Conservation (phyloP, 35 echinoderm and acorn worm genomes). For the Stichopus chloronotus region DNA sequence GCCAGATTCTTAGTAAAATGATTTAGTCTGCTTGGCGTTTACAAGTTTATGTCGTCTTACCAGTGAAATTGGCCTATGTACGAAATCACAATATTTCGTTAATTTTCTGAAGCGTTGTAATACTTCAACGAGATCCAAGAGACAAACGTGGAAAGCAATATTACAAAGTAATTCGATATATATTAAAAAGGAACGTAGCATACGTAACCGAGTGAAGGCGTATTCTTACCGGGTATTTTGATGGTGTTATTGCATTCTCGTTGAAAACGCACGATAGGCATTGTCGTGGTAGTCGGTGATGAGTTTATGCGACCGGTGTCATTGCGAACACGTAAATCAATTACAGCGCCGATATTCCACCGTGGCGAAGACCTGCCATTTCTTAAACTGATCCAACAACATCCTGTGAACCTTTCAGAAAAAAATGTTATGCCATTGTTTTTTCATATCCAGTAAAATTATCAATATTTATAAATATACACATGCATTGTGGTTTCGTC, state of each 20-base stretch:
- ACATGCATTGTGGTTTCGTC: too few relatives aligned
- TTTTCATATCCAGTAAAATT: background rate
- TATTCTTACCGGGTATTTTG: constrained; percentile 53
- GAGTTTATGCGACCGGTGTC: constrained; percentile 60
- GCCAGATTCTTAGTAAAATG: too few relatives aligned
- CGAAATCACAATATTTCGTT: too few relatives aligned
- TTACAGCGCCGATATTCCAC: background rate
- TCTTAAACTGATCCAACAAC: constrained; percentile 19
- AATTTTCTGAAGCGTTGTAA: background rate
- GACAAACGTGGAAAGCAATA: background rate
- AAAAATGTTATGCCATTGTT: background rate
- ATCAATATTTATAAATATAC: too few relatives aligned
- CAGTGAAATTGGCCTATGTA: too few relatives aligned
- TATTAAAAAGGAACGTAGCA: background rate
- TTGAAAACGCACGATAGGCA: constrained; percentile 56
- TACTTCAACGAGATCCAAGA: background rate
- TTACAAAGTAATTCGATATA: background rate
- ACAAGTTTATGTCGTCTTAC: too few relatives aligned
- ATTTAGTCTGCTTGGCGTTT: too few relatives aligned
- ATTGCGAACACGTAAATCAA: constrained; percentile 27
- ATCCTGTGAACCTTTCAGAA: constrained; percentile 15
- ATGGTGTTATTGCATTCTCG: constrained; percentile 51
- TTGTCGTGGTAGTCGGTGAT: constrained; percentile 53
- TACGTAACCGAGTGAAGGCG: too few relatives aligned
- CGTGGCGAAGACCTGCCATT: background rate